These are phyloP conservation scores for Hermatobates lingyangjiaoensis DNA, from an alignment of 1,140 invertebrate genomes.

Conservation along the genomic window DNA sequence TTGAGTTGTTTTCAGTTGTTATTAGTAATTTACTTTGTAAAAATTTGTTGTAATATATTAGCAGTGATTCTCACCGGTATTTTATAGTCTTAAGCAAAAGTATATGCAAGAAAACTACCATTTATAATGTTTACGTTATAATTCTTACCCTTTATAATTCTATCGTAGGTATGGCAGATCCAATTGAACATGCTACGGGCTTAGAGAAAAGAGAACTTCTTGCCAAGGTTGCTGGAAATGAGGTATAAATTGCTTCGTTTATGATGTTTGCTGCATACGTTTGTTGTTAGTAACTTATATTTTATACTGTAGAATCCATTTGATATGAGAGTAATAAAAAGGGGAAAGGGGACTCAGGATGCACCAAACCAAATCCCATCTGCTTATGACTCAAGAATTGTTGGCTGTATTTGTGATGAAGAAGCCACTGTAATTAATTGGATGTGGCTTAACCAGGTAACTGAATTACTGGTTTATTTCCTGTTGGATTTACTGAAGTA, in stretches of 20 bases:
- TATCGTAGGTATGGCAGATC: conserved; percentile 51
- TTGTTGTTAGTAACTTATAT: not conserved
- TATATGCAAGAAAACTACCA: not conserved
- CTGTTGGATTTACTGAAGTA: not conserved
- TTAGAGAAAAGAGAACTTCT: conserved; percentile 76
- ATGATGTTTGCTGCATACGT: no score
- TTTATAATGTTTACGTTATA: not conserved
- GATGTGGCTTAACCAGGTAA: conserved; percentile 73
- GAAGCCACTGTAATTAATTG: conserved; percentile 70
- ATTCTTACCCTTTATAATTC: not conserved
- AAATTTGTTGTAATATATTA: not conserved
- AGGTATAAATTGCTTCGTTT: no score
- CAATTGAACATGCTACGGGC: conserved; percentile 81
- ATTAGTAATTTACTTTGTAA: not conserved
- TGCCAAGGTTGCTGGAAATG: conserved; percentile 64
- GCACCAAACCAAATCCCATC: conserved; percentile 78
- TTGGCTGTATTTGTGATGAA: conserved; percentile 94
- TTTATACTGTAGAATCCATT: conserved; percentile 54
- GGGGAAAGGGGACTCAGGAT: conserved; percentile 62
- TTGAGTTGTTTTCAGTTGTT: not conserved
- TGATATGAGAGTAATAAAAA: conserved; percentile 59
- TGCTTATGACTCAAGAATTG: conserved; percentile 64
- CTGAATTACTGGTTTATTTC: not conserved
- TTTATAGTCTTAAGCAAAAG: not conserved
- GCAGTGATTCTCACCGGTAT: not conserved